These are phyloP conservation scores for Hydrochoerus hydrochaeris DNA, from an alignment of 2,113 vertebrate genomes.

Conservation along the genomic window DNA sequence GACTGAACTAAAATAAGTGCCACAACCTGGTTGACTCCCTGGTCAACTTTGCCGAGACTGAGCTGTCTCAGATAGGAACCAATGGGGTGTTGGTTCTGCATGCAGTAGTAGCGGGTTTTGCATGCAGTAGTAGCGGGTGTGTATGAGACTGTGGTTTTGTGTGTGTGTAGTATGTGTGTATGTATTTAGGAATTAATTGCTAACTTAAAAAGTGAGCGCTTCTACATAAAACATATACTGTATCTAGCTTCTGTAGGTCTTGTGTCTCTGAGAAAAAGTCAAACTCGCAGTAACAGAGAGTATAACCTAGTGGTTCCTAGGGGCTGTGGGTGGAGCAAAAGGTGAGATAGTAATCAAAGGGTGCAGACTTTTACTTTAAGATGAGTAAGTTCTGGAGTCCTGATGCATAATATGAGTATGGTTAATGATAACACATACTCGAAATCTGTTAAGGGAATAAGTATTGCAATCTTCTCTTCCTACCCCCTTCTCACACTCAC, in stretches of 20 bases:
- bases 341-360: not conserved
- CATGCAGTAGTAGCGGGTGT: not conserved
- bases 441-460: not conserved
- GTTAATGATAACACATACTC: not conserved
- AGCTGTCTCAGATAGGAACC: not conserved
- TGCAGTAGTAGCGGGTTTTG: not conserved
- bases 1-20: not conserved
- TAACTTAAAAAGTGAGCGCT: conserved; percentile 7
- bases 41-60: not conserved
- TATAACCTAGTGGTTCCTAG: not conserved
- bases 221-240: not conserved
- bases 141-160: not conserved
- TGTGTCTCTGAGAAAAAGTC: not conserved
- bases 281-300: not conserved
- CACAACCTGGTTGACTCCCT: not conserved
- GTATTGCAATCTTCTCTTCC: not conserved
- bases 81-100: not conserved
- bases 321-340: not conserved
- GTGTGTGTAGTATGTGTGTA: not conserved
- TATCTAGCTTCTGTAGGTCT: not conserved
- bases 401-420: not conserved
- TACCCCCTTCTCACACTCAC: not conserved
- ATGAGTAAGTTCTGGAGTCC: not conserved
- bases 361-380: not conserved
- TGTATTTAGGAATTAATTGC: not conserved